A percentile compares a stretch with the other conserved stretches of the same genome.
These are phyloP conservation scores for Trididemnum clinides DNA, from an alignment of 23 tunicate genomes.

Conservation along the genomic window DNA sequence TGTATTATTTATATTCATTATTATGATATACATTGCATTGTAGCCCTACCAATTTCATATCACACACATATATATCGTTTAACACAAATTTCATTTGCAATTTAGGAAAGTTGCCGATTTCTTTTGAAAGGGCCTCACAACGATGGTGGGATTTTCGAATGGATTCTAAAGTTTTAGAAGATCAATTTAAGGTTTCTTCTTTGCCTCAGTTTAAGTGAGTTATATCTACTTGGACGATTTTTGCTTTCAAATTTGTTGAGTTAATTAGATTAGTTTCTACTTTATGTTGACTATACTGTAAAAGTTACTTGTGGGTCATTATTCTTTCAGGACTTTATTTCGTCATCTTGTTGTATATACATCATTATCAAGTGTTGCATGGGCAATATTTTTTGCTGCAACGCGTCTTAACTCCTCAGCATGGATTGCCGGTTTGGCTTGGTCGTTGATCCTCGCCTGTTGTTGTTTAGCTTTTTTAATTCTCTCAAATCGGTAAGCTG, in stretches of 20 bases:
- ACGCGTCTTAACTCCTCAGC: neutral
- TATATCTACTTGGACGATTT: neutral
- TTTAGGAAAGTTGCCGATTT: too few relatives aligned
- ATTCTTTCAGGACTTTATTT: constrained; percentile 35
- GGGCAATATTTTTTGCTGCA: constrained; percentile 38
- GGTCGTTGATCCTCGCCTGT: constrained; percentile 15
- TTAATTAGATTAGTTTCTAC: neutral
- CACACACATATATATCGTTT: too few relatives aligned
- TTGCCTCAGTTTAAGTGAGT: constrained; percentile 47
- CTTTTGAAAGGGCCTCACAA: constrained; percentile 55
- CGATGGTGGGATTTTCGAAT: constrained; percentile 70
- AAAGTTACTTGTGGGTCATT: too few relatives aligned
- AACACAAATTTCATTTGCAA: too few relatives aligned
- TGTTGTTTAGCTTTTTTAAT: constrained; percentile 18
- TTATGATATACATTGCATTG: too few relatives aligned
- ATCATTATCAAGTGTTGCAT: neutral
- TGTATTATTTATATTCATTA: too few relatives aligned
- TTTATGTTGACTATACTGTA: neutral
- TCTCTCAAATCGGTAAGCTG: constrained; percentile 3
- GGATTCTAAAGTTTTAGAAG: constrained; percentile 67
- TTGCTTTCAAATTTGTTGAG: neutral
- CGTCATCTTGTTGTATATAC: neutral
- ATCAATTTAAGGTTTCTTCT: constrained; percentile 51
- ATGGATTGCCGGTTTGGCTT: constrained; percentile 44
- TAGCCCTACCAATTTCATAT: too few relatives aligned